Evolutionary conservation across 2,888 invertebrate species (phyloP), one percentile per base, ranked within the genome.

Genomic region (Panopea generosa): DNA sequence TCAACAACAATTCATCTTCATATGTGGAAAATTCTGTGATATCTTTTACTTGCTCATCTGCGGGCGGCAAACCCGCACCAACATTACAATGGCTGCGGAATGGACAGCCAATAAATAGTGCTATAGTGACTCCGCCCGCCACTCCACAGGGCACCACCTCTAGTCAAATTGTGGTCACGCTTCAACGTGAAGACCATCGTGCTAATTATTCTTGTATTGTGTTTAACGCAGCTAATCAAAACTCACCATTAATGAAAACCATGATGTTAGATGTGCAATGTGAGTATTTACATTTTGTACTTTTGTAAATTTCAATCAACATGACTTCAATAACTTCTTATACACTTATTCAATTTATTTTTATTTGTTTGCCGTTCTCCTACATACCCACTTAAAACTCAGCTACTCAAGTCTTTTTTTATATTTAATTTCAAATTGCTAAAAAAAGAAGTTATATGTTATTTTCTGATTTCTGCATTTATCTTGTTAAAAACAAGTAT

Each of bases 21-120:
- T 78, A 81, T 57, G 68, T 73, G 3, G 89, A 88, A 77, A 83
- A 84, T 22, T 72, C 86, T 59, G 80, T 80, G 49, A 77, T 89
- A 45, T 70, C 68, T 18, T 82, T 89, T 26, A 87, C 82, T 38
- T 89, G 89, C 77, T 77, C 77, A 47, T 86, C 89, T 0, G 61
- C 40, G 2, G 87, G 87, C 14, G 89, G 88, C 4, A 89, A 88
- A 72, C 89, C 89, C 22, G 65, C 77, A 26, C 89, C 89, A 6
- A 83, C 81, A 0, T 83, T 88, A 18, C 65, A 69, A 26, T 88
- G 88, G 88, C 76, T 84, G 70, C 84, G 84, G 50, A 87, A 87
- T 77, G 86, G 86, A 66, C 77, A 84, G 68, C 77, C 50, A 18
- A 22, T 77, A 43, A 73, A 59, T 70, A 77, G 77, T 79, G 80